Evolutionary conservation across 2,113 vertebrate genomes (phyloP).

Genomic region (Jacana jacana): DNA sequence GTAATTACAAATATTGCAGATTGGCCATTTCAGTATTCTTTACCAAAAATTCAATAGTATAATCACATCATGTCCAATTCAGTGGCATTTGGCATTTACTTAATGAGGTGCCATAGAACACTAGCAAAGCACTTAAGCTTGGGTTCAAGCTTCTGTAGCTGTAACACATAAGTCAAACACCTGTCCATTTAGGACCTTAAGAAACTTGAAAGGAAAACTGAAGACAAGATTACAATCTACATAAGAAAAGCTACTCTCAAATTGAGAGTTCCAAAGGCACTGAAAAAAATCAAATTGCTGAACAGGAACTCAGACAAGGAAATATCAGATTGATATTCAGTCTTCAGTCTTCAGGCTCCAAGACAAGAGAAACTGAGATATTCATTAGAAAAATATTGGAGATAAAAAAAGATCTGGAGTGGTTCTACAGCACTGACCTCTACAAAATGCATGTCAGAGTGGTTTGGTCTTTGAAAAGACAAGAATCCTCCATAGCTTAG

Average conservation of each 20-base stretch:
- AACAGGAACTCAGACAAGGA: constrained; percentile 14
- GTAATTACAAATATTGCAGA: neutral
- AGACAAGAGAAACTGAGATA: neutral
- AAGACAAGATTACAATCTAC: neutral
- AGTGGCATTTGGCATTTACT: neutral
- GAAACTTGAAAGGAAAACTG: neutral
- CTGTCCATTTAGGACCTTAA: neutral
- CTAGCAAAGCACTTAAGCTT: neutral
- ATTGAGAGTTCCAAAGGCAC: neutral
- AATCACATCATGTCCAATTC: neutral
- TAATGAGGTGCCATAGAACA: neutral
- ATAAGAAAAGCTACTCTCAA: neutral
- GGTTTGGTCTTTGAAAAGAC: neutral
- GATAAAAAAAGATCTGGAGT: neutral
- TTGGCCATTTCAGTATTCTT: neutral
- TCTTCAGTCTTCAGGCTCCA: neutral
- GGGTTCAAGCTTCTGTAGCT: neutral
- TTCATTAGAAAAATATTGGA: neutral
- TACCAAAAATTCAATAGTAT: neutral
- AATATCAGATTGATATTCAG: constrained; percentile 28
- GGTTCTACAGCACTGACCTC: neutral
- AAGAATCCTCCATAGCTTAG: neutral
- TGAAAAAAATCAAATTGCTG: neutral
- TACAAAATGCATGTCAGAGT: neutral
- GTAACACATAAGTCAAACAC: neutral